phyloP scores from a whole-genome alignment of 2,113 vertebrate genomes.

The Malurus alboscapulatus region DNA sequence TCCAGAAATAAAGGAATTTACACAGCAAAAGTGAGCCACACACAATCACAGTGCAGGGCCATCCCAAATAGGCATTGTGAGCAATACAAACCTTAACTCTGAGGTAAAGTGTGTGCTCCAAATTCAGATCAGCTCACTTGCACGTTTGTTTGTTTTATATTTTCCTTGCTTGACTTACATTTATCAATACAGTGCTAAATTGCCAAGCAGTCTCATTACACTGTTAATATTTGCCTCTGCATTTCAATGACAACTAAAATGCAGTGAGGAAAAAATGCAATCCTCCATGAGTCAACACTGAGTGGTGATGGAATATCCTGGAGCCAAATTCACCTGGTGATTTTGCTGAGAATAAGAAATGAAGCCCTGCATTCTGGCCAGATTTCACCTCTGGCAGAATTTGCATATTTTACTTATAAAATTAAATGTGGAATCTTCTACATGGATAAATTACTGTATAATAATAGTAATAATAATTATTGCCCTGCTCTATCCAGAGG shows the following conservation, averaged over 20 bases:
- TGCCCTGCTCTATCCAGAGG: neutral
- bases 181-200: neutral
- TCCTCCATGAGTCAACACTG: neutral
- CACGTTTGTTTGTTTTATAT: neutral
- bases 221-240: conserved; percentile 25
- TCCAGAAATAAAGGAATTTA: neutral
- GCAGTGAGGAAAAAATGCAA: neutral
- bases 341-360: neutral
- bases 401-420: neutral
- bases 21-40: neutral
- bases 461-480: neutral
- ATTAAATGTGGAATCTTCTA: neutral
- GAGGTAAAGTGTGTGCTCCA: neutral
- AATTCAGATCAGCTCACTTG: neutral
- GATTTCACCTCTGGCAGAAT: neutral
- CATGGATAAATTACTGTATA: neutral
- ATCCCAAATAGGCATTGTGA: neutral
- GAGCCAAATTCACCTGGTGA: neutral
- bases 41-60: neutral
- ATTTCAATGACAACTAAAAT: neutral
- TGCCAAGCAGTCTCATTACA: neutral
- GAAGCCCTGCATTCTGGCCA: neutral
- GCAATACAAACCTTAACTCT: neutral
- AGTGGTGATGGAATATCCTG: neutral
- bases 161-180: conserved; percentile 25